Conservation (phyloP, 2,113 vertebrate species). For the Pelvicachromis taeniatus region DNA sequence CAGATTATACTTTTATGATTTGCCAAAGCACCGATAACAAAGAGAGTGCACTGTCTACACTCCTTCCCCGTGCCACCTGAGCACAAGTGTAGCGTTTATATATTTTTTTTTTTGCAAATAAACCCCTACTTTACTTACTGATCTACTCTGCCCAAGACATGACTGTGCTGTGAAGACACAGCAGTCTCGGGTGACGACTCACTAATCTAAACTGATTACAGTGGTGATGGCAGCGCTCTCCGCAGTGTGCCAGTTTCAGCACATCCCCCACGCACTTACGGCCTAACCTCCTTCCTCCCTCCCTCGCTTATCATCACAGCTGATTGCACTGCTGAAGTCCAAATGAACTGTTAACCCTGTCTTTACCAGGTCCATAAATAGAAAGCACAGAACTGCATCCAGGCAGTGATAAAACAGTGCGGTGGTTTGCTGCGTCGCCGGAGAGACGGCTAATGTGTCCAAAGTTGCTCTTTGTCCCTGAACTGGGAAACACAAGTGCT, state of each 20-base stretch:
- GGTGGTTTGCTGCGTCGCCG: neutral
- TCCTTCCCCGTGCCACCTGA: neutral
- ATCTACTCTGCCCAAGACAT: neutral
- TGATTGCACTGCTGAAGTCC: constrained; percentile 55
- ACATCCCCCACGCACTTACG: constrained; percentile 14
- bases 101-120: neutral
- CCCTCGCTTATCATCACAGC: constrained; percentile 40
- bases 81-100: neutral
- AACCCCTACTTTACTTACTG: neutral
- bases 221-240: constrained; percentile 30
- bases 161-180: neutral
- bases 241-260: constrained; percentile 31
- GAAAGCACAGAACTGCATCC: neutral
- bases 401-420: constrained; percentile 1
- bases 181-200: neutral
- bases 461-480: neutral
- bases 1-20: neutral
- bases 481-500: neutral
- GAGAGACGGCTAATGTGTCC: neutral
- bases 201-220: constrained; percentile 59
- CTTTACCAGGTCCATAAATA: constrained; percentile 13
- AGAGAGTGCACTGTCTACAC: neutral
- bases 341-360: constrained; percentile 37
- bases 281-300: neutral
- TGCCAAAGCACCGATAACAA: neutral